These are phyloP conservation scores for Isoperla grammatica DNA, from an alignment of 2,888 invertebrate genomes.

Conservation along the genomic window DNA sequence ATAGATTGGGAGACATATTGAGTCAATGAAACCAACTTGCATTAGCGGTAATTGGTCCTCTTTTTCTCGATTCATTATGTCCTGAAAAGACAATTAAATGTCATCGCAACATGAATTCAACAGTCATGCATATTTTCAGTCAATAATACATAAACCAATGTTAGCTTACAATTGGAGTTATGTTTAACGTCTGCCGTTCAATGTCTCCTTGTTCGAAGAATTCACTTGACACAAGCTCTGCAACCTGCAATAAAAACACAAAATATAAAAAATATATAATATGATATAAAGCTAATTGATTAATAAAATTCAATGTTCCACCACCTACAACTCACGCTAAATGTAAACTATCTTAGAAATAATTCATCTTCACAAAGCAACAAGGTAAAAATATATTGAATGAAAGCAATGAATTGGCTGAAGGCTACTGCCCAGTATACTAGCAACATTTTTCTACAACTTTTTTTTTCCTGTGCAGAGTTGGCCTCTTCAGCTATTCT, in stretches of 20 bases:
- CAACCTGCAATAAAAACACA: conserved; percentile 47
- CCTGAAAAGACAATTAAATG: conserved; percentile 49
- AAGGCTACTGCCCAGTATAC: too few relatives aligned
- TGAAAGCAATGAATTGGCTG: too few relatives aligned
- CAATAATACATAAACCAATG: conserved; percentile 18
- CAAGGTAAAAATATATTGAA: too few relatives aligned
- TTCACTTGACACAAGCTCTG: conserved; percentile 84
- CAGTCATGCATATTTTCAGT: conserved; percentile 10
- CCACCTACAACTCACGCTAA: too few relatives aligned
- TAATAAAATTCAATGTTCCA: too few relatives aligned
- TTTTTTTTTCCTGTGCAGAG: too few relatives aligned
- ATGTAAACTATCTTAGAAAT: too few relatives aligned
- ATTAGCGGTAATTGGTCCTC: conserved; percentile 89
- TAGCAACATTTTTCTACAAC: too few relatives aligned
- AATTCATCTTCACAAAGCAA: too few relatives aligned
- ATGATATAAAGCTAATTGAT: neutral
- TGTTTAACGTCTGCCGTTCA: conserved; percentile 80
- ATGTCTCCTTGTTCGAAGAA: conserved; percentile 93
- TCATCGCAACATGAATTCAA: neutral
- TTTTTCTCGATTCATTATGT: conserved; percentile 93
- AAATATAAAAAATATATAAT: neutral
- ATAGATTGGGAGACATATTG: conserved; percentile 90
- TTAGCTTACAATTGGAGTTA: conserved; percentile 78
- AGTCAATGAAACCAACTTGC: conserved; percentile 95
- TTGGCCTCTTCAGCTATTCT: too few relatives aligned